Conservation (phyloP, 1,140 invertebrate genomes). For the Drosophila pandora region DNA sequence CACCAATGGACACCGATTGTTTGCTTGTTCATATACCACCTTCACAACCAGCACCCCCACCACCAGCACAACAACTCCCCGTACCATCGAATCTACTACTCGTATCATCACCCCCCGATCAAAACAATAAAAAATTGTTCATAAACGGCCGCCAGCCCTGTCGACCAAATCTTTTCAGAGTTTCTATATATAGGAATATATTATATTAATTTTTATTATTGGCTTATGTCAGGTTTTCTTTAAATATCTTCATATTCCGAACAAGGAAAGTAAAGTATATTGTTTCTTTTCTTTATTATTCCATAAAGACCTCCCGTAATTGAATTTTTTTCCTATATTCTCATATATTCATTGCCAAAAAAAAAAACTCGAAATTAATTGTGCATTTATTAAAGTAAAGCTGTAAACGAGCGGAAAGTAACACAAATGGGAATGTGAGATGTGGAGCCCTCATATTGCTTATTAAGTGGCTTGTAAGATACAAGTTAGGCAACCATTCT, state of each 20-base stretch:
- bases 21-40: not conserved
- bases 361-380: constrained; percentile 56
- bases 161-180: not conserved
- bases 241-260: too few species aligned
- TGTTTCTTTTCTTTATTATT: too few species aligned
- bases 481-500: constrained; percentile 49
- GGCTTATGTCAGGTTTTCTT: too few species aligned
- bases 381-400: constrained; percentile 68
- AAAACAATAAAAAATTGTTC: constrained; percentile 57
- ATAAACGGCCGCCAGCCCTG: constrained; percentile 37
- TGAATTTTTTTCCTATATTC: not conserved
- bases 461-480: constrained; percentile 74
- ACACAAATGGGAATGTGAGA: constrained; percentile 18
- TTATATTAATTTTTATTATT: too few species aligned
- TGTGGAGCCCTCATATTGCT: constrained; percentile 57
- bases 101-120: not conserved
- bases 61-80: not conserved
- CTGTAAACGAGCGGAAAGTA: constrained; percentile 44
- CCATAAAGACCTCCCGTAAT: not conserved
- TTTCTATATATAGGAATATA: not conserved
- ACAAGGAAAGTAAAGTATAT: too few species aligned
- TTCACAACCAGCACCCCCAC: not conserved
- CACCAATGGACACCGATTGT: constrained; percentile 4
- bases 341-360: constrained; percentile 24
- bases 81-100: not conserved